Base-by-base conservation (phyloP, 2,888 invertebrate species). In the Dicyrtoma fusca region DNA sequence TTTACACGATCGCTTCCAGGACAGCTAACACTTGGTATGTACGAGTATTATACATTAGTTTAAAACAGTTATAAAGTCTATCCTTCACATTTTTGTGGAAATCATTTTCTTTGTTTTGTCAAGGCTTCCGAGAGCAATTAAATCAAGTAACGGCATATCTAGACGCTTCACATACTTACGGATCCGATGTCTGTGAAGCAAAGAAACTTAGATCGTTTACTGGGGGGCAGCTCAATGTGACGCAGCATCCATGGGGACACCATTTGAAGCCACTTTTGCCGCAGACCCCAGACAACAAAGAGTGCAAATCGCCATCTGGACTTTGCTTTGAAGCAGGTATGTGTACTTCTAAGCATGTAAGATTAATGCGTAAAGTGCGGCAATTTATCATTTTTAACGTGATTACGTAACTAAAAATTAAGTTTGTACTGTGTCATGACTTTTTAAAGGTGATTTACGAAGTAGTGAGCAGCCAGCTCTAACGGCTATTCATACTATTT, bases 401-500 rank as follows among this genome's bases (percentile, higher is more conserved):
- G n/a, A n/a, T n/a, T n/a, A n/a, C n/a, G n/a, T n/a, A n/a, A n/a
- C n/a, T n/a, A n/a, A n/a, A n/a, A n/a, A n/a, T n/a, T n/a, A n/a
- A n/a, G n/a, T n/a, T n/a, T n/a, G n/a, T n/a, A n/a, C n/a, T n/a
- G n/a, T n/a, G n/a, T n/a, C n/a, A n/a, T n/a, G n/a, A n/a, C n/a
- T n/a, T n/a, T 69, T 62, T 71, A 61, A 83, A 69, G 81, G 92
- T 68, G 96, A 97, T 83, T 92, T 92, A 0, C 87, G 96, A 77
- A 94, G 94, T 0, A 95, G 94, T 0, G 96, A 96, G 83, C 95
- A 96, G 82, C 94, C 95, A 0, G 95, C 89, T 4, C 85, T 97
- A 0, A 92, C 95, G 0, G 90, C 91, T 1, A 89, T 96, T 79
- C 96, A 97, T 83, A 95, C 95, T 0, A 86, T 92, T 66, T 95